phyloP scores from a whole-genome alignment of 2,113 vertebrate genomes.

The Gasterosteus aculeatus region DNA sequence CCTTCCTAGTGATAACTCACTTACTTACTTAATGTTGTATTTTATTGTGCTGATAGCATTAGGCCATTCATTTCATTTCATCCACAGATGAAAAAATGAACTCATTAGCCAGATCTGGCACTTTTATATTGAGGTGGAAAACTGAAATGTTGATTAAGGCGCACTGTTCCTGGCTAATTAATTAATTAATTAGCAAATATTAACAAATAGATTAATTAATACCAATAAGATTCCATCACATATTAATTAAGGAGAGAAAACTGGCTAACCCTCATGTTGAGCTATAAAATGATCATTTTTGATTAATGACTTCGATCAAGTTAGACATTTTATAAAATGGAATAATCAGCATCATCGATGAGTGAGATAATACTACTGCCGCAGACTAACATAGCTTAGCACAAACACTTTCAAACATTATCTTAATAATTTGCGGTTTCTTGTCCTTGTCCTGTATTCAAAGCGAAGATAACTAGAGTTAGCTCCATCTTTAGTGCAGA shows the following conservation, averaged over 20 bases:
- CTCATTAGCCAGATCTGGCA: conserved; percentile 3
- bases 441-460: not conserved
- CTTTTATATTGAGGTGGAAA: not conserved
- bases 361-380: not conserved
- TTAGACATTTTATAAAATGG: not conserved
- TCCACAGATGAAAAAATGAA: not conserved
- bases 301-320: not conserved
- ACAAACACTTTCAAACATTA: not conserved
- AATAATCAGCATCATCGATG: not conserved
- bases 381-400: not conserved
- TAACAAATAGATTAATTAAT: not conserved
- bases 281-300: not conserved
- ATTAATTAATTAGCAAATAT: not conserved
- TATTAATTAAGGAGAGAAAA: not conserved
- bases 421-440: not conserved
- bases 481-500: not conserved
- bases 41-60: not conserved
- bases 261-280: not conserved
- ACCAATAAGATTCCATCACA: not conserved
- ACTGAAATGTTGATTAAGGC: not conserved
- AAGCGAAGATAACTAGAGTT: not conserved
- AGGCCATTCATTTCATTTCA: not conserved
- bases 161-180: too few species aligned
- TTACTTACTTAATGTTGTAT: not conserved
- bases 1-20: not conserved